Conservation (phyloP, 2,797 vertebrate species). For the Coregonus ussuriensis region DNA sequence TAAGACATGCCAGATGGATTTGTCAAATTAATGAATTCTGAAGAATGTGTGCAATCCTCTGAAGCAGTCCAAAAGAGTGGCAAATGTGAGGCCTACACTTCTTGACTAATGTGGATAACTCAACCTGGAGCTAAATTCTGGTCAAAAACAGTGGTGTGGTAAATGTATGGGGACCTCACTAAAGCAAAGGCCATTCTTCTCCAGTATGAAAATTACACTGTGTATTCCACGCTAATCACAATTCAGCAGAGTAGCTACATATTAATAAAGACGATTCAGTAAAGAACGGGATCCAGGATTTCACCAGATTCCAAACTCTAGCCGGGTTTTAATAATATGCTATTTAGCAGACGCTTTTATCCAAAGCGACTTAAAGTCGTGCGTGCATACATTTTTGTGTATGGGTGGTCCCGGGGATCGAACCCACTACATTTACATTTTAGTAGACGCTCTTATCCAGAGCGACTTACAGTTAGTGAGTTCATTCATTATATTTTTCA, state of each 20-base stretch:
- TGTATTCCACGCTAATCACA: neutral
- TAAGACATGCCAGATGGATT: neutral
- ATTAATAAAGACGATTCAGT: constrained; percentile 50
- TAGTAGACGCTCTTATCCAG: no score
- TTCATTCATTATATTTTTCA: no score
- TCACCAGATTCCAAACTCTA: constrained; percentile 68
- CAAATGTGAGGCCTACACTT: neutral
- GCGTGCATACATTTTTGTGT: no score
- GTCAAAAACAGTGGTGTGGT: neutral
- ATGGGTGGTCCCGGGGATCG: no score
- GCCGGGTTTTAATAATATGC: constrained; percentile 85
- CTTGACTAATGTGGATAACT: neutral
- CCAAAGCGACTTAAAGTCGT: no score
- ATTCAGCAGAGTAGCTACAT: constrained; percentile 21
- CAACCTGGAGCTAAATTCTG: neutral
- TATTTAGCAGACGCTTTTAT: no score
- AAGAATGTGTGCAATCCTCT: neutral
- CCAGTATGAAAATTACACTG: neutral
- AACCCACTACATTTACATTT: no score
- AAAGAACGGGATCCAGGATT: constrained; percentile 73
- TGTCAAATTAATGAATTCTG: neutral
- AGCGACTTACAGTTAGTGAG: no score
- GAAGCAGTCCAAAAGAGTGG: neutral
- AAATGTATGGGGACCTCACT: neutral
- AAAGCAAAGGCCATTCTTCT: neutral